Evolutionary conservation across 2,888 invertebrate genomes (phyloP).

Genomic region (Malthinus flaveolus): DNA sequence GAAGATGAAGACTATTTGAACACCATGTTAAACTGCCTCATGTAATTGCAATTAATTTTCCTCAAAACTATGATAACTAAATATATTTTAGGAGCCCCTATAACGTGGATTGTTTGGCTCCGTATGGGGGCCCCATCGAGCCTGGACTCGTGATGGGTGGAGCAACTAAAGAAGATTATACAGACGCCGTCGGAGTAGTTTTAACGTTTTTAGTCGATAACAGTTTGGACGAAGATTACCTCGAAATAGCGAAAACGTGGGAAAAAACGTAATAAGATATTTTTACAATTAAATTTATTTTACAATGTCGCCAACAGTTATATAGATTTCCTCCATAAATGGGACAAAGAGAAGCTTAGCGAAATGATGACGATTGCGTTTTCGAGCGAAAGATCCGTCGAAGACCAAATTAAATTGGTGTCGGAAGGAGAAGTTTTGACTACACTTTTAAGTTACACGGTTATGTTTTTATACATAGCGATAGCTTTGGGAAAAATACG

Average conservation of each 20-base stretch:
- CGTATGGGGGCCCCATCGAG: constrained; percentile 87
- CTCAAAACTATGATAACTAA: no score
- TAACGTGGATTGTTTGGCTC: constrained; percentile 70
- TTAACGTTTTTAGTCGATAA: constrained; percentile 81
- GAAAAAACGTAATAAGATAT: constrained; percentile 61
- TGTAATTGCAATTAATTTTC: no score
- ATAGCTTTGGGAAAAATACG: constrained; percentile 80
- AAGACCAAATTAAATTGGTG: constrained; percentile 87
- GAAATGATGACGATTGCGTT: constrained; percentile 71
- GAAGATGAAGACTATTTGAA: constrained; percentile 51
- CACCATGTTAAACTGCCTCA: constrained; percentile 49
- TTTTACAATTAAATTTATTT: neutral
- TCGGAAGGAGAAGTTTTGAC: constrained; percentile 86
- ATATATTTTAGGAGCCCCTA: constrained; percentile 58
- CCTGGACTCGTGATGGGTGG: constrained; percentile 86
- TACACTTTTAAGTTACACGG: constrained; percentile 82
- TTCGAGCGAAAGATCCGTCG: constrained; percentile 82
- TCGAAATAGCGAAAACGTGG: constrained; percentile 71
- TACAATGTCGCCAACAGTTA: constrained; percentile 54
- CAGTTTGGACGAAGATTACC: constrained; percentile 60
- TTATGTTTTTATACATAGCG: constrained; percentile 93
- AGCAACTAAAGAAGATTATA: constrained; percentile 61
- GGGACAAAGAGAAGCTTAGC: constrained; percentile 57
- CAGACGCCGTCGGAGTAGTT: constrained; percentile 68
- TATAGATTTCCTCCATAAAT: constrained; percentile 67